Base-by-base conservation (phyloP, 2,888 invertebrate species). In the Alentia gelatinosa region DNA sequence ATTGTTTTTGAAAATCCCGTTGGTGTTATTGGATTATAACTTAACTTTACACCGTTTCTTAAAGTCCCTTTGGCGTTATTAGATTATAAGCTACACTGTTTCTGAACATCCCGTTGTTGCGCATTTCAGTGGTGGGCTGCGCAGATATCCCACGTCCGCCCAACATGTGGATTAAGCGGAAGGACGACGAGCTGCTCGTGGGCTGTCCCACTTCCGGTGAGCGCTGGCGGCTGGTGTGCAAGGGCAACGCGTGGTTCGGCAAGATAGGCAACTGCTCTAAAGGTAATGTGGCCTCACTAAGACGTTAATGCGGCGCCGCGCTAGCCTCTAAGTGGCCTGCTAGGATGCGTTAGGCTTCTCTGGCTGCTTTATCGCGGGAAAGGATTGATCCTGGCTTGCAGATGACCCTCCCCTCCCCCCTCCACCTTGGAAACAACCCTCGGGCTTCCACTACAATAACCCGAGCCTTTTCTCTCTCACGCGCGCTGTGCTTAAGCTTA, bases 181-280 rank as follows among this genome's bases (percentile, higher is more conserved):
- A 90, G 75, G 90, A 90, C 83, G 37, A 79, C 33, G 74, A 47
- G 79, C 90, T 90, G 30, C 42, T 47, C 50, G 74, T 90, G 23
- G 83, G 90, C 23, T 90, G 90, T 56, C 90, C 75, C 23, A 37
- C 75, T 15, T 79, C 90, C 79, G 79, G 75, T 19, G 90, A 90
- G 33, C 30, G 50, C 19, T 90, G 90, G 90, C 79, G 75, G 5
- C 83, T 90, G 23, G 79, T 90, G 68, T 90, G 90, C 50, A 90
- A 74, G 50, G 90, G 90, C 47, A 47, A 39, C 35, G 33, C 90
- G 50, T 90, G 90, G 90, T 90, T 74, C 83, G 90, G 90, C 75
- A 90, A 75, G 35, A 90, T 79, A n/a, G 90, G 90, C 90, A 90
- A 90, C 83, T 90, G 90, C 50, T 35, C 90, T 5, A 75, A 83